Evolutionary conservation across 1,140 invertebrate species (phyloP).

Genomic region (Bradysia coprophila): DNA sequence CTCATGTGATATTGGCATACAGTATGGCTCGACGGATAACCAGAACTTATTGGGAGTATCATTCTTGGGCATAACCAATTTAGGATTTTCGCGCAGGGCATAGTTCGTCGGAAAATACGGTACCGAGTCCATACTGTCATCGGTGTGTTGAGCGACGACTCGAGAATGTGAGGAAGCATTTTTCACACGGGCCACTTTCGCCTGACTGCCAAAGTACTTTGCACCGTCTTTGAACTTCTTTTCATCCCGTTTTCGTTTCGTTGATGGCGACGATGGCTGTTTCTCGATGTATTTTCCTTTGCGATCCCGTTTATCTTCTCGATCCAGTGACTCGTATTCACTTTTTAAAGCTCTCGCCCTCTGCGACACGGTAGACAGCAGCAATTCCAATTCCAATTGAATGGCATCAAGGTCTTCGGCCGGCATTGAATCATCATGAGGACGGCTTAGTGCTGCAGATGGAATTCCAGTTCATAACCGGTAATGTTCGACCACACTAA

Average conservation of each 20-base stretch:
- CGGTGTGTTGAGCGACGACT: conserved; percentile 16
- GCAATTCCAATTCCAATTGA: conserved; percentile 72
- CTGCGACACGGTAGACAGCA: conserved; percentile 63
- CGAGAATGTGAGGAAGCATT: conserved; percentile 20
- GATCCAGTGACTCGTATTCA: conserved; percentile 51
- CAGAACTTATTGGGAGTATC: conserved; percentile 92
- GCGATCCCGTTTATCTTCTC: conserved; percentile 44
- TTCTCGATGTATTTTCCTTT: conserved; percentile 27
- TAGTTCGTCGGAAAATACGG: conserved; percentile 11
- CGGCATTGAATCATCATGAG: conserved; percentile 39
- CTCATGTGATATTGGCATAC: conserved; percentile 70
- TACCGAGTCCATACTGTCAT: conserved; percentile 26
- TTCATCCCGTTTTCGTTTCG: conserved; percentile 32
- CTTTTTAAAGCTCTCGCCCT: conserved; percentile 53
- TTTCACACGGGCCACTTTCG: conserved; percentile 33
- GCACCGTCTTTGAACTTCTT: conserved; percentile 30
- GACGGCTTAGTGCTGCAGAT: conserved; percentile 31
- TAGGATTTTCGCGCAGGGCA: conserved; percentile 24
- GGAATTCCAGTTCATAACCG: neutral
- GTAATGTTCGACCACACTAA: no score
- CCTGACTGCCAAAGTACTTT: conserved; percentile 24
- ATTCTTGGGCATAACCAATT: conserved; percentile 49
- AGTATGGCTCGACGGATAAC: conserved; percentile 85
- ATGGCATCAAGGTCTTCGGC: conserved; percentile 73
- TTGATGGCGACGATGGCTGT: conserved; percentile 15